phyloP scores from a whole-genome alignment of 1,140 invertebrate genomes.

The Mylabris phalerata region DNA sequence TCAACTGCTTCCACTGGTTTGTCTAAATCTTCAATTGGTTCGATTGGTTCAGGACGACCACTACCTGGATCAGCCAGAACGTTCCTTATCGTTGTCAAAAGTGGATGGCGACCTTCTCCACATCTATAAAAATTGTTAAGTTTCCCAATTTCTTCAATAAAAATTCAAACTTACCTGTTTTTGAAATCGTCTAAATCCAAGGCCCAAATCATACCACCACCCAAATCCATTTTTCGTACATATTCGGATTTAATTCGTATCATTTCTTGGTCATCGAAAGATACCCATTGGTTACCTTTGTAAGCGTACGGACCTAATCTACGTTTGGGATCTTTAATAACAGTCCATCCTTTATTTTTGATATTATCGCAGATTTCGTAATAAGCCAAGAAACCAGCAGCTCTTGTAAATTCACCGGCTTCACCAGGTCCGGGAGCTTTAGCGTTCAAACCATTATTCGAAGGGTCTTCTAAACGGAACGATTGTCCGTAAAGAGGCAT shows the following conservation, averaged over 20 bases:
- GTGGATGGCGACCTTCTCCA: conserved; percentile 66
- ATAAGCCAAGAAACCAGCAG: conserved; percentile 80
- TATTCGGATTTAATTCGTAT: conserved; percentile 71
- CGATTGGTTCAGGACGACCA: conserved; percentile 21
- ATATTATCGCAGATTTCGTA: conserved; percentile 83
- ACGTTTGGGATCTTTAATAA: conserved; percentile 65
- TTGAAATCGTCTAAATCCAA: conserved; percentile 81
- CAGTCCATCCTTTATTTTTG: conserved; percentile 67
- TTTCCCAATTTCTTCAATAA: conserved; percentile 33
- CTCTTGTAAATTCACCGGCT: conserved; percentile 73
- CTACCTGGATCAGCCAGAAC: conserved; percentile 50
- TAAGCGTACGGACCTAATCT: conserved; percentile 82
- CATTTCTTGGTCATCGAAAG: conserved; percentile 76
- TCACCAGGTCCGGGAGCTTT: conserved; percentile 67
- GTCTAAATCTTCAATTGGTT: background rate
- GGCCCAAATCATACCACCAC: conserved; percentile 87
- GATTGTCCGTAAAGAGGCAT: conserved; percentile 88
- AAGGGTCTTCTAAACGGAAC: conserved; percentile 57
- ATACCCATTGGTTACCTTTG: conserved; percentile 82
- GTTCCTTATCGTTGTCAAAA: conserved; percentile 62
- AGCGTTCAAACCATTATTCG: conserved; percentile 62
- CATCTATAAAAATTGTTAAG: conserved; percentile 46
- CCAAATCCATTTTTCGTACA: conserved; percentile 66
- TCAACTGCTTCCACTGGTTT: conserved; percentile 19
- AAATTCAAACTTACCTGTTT: conserved; percentile 46